Evolutionary conservation across 1,140 invertebrate genomes (phyloP), one percentile per base, ranked within the genome.

Genomic region (Drosophila elegans): DNA sequence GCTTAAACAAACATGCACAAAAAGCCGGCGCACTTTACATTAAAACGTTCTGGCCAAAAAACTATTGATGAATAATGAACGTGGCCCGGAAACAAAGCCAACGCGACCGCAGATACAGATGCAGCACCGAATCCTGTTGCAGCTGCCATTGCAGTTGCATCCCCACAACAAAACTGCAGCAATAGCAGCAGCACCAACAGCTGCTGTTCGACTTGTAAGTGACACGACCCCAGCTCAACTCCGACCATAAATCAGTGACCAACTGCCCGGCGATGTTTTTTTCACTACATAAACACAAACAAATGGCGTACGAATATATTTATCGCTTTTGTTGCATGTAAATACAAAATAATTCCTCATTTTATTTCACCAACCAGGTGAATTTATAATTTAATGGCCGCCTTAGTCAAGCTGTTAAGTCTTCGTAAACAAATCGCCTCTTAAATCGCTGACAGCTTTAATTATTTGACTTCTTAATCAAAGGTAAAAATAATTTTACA

Each of bases 41-140:
- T 82, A 74, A 69, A 64, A 68, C 52, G 42, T 21, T 56, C 16
- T 27, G 48, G 44, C 42, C 48, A 74, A 69, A 82, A 71, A 79
- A 63, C 64, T 73, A 61, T 77, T 75, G 49, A 84, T 80, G 74
- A 84, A 83, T 84, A 84, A 84, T 80, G 56, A 62, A 79, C 61
- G 66, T 36, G 38, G 10, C 34, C 52, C 38, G 73, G 27, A 51
- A 79, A 79, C 76, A 77, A 77, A 77, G 74, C 73, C 74, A 69
- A 61, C 39, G 74, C 42, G 36, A 76, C 74, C 73, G 38, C 72
- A 75, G 52, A 55, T 75, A 38, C 46, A 59, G 48, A 41, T 75
- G 46, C 36, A 32, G 29, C 29, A 5, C 29, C 29, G 29, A 7
- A 6, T 32, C 29, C 29, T 6, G 29, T 32, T 32, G 29, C 25